These are phyloP conservation scores for Drosophila diplacantha DNA, from an alignment of 2,888 invertebrate genomes.

Conservation along the genomic window DNA sequence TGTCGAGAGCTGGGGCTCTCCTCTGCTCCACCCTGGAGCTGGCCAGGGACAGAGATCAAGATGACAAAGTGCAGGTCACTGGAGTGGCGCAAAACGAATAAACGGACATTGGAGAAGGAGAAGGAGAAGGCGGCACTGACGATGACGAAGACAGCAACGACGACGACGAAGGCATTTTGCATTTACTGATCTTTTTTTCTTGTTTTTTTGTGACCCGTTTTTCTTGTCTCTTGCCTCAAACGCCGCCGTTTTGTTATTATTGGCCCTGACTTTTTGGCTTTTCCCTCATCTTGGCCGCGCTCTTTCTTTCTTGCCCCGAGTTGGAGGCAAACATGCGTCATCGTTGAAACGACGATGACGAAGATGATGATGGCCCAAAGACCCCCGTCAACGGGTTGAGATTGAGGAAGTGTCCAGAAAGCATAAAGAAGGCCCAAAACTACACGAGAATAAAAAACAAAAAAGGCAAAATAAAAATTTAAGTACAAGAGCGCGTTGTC, in stretches of 20 bases:
- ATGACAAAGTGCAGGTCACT: constrained; percentile 67
- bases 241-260: constrained; percentile 13
- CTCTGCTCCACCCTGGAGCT: not conserved
- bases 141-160: not conserved
- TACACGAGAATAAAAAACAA: constrained; percentile 12
- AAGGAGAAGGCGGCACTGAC: not conserved
- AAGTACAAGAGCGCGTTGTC: constrained; percentile 39
- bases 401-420: constrained; percentile 7
- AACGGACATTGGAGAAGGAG: constrained; percentile 6
- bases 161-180: constrained; percentile 13
- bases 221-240: constrained; percentile 4
- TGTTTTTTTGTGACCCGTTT: constrained; percentile 1
- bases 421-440: constrained; percentile 6
- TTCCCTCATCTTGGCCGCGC: constrained; percentile 4
- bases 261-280: constrained; percentile 17
- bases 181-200: constrained; percentile 29
- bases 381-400: constrained; percentile 19
- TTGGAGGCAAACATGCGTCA: constrained; percentile 22
- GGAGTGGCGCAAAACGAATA: constrained; percentile 40
- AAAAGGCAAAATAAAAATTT: constrained; percentile 21
- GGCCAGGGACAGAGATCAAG: constrained; percentile 55
- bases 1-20: constrained; percentile 20
- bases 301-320: not conserved
- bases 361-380: not conserved
- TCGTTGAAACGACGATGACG: constrained; percentile 1